A percentile compares a stretch with the other conserved stretches of the same genome.
phyloP scores from a whole-genome alignment of 2,797 vertebrate genomes.

The Lagorchestes hirsutus region DNA sequence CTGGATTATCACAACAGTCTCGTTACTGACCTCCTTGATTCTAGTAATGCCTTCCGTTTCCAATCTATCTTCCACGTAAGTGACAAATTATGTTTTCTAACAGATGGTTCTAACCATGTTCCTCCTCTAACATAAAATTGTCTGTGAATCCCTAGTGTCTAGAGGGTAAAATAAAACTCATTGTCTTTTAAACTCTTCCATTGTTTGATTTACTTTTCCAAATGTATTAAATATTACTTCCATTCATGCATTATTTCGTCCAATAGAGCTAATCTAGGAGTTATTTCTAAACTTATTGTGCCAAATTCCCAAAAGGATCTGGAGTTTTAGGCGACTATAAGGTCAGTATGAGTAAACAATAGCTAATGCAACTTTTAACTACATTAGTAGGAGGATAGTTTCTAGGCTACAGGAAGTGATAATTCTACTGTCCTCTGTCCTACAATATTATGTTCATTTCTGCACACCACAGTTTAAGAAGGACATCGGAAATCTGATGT shows the following conservation, averaged over 20 bases:
- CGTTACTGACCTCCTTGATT: not conserved
- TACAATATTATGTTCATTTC: not conserved
- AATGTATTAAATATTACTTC: not conserved
- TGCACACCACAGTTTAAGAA: not conserved
- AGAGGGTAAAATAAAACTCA: not conserved
- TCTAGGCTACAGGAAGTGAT: not conserved
- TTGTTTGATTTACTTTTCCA: not conserved
- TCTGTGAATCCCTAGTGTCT: not conserved
- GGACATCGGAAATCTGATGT: not conserved
- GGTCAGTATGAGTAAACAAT: not conserved
- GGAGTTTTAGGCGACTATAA: not conserved
- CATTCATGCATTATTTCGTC: not conserved
- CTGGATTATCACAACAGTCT: not conserved
- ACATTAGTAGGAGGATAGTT: not conserved
- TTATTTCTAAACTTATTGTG: not conserved
- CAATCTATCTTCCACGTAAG: not conserved
- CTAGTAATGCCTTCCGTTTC: not conserved
- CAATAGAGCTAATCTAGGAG: not conserved
- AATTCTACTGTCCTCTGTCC: not conserved
- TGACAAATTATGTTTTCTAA: not conserved
- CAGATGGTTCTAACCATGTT: not conserved
- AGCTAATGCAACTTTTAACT: not conserved
- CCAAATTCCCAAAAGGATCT: not conserved
- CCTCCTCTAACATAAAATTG: not conserved
- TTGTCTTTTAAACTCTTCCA: not conserved